Base-by-base conservation (phyloP, 2,888 invertebrate species). In the Aromia moschata region DNA sequence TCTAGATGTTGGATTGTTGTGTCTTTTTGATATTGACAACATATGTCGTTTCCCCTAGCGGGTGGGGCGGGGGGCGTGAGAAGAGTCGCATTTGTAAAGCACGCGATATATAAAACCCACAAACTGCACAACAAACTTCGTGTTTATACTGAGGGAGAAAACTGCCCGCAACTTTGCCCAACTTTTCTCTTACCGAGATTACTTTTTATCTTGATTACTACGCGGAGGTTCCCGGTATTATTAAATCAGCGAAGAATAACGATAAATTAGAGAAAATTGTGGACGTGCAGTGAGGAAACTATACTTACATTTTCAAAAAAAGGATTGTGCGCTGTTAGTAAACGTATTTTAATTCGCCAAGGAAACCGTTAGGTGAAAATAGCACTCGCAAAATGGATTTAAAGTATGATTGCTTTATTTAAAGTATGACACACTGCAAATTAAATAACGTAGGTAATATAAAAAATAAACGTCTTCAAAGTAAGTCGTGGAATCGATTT, bases 1-100 rank as follows among this genome's bases (percentile, higher is more conserved):
- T 62, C 65, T 62, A 62, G 66, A 65, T 67, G 67, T 68, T 65
- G 65, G 68, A 69, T 69, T 67, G 68, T 69, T 67, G 67, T 65
- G 68, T 65, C 62, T 68, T 60, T 64, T 46, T 25, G 56, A 64
- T 65, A 66, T 67, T 62, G 68, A 68, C 63, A 65, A 65, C 71
- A 70, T 60, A 64, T 70, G 65, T 45, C 38, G 36, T 36, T 43
- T 20, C 43, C 38, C 25, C 38, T 31, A 15, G 31, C 43, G 51
- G 30, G 31, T 37, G 59, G 38, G 11, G 44, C n/a, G 11, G 30
- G 30, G 17, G 36, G 47, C 43, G 49, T 54, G 58, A 40, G 56
- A 54, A 43, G n/a, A 16, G 15, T 41, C 36, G 30, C 43, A 47
- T 56, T 56, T 56, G 45, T 47, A 40, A 40, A 46, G 40, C 40